phyloP scores from a whole-genome alignment of 2,797 vertebrate species.

The Myioborus miniatus region DNA sequence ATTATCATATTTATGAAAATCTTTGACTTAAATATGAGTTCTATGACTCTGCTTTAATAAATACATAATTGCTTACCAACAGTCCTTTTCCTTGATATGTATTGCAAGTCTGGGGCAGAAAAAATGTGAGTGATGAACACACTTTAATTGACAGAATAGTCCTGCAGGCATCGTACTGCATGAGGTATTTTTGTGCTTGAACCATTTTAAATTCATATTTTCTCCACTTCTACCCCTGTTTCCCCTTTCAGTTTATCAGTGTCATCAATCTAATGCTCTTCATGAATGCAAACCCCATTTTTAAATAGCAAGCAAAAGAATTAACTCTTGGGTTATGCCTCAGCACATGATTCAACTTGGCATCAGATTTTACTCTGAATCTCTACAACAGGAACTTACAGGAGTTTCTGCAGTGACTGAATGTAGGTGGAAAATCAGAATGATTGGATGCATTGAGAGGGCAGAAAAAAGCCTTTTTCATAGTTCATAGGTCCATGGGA shows the following conservation, averaged over 20 bases:
- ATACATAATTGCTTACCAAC: not conserved
- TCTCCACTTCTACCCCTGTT: not conserved
- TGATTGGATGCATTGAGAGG: not conserved
- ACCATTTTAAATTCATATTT: not conserved
- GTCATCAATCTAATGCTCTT: not conserved
- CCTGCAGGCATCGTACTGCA: constrained; percentile 17
- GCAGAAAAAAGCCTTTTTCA: not conserved
- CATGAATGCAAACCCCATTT: not conserved
- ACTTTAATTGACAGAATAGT: not conserved
- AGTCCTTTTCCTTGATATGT: not conserved
- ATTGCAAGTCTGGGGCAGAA: not conserved
- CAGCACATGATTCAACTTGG: not conserved
- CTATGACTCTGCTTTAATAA: not conserved
- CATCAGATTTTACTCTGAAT: not conserved
- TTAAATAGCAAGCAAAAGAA: not conserved
- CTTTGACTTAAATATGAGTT: not conserved
- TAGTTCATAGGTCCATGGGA: not conserved
- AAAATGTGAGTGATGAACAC: not conserved
- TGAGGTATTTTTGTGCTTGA: not conserved
- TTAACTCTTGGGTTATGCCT: not conserved
- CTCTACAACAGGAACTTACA: not conserved
- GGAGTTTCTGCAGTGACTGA: not conserved
- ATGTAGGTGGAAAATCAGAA: not conserved
- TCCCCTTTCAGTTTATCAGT: not conserved
- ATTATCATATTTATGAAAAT: not conserved